A percentile compares a stretch with the other conserved stretches of the same genome.
Conservation (phyloP, 1,140 invertebrate genomes). For the Aphelinus atriplicis region DNA sequence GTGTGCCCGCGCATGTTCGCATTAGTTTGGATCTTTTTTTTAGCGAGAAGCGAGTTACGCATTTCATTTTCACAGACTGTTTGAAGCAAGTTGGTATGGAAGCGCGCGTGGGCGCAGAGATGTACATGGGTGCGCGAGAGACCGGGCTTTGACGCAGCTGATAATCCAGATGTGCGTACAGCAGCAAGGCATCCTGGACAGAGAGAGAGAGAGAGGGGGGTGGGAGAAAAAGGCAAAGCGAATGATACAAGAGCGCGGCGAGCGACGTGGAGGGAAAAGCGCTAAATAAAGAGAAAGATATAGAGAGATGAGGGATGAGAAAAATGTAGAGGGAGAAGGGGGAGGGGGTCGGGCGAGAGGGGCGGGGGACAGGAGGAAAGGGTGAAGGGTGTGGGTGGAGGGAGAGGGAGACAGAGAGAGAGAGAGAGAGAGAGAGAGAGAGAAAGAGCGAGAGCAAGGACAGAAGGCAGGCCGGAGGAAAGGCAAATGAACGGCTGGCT, state of each 20-base stretch:
- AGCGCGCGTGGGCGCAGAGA: background rate
- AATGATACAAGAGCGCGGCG: conserved; percentile 11
- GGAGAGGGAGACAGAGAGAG: conserved; percentile 1
- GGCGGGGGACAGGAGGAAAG: conserved; percentile 28
- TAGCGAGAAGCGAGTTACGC: background rate
- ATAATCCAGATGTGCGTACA: conserved; percentile 50
- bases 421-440: conserved; percentile 9
- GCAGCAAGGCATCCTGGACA: conserved; percentile 43
- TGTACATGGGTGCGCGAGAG: background rate
- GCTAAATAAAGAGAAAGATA: conserved; percentile 35
- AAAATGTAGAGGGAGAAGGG: background rate
- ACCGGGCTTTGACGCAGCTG: conserved; percentile 52
- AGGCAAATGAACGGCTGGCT: conserved; percentile 64
- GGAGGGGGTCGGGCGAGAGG: conserved; percentile 34
- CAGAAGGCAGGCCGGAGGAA: conserved; percentile 54
- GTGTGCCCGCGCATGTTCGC: conserved; percentile 9
- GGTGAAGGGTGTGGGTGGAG: background rate
- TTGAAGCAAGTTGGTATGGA: too few relatives aligned
- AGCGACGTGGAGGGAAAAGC: background rate
- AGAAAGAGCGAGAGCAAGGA: conserved; percentile 28
- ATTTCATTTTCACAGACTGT: background rate
- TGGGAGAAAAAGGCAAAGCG: conserved; percentile 7
- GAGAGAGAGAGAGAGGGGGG: conserved; percentile 45
- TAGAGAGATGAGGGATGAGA: background rate
- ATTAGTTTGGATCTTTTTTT: conserved; percentile 31